phyloP scores from a whole-genome alignment of 2,797 vertebrate species.

The Moxostoma hubbsi region DNA sequence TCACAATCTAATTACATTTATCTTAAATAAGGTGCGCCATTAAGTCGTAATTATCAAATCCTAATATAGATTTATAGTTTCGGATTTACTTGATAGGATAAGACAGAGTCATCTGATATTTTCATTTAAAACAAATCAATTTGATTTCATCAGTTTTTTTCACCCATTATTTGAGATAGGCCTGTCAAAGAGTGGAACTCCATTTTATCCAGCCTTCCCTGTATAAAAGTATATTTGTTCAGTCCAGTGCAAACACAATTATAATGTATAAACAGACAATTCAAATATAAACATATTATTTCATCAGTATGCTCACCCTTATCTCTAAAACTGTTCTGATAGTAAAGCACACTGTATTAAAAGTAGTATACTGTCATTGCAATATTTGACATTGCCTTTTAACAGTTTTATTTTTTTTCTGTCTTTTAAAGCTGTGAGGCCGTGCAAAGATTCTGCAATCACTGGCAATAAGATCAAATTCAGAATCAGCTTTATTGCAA shows the following conservation, averaged over 20 bases:
- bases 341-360: conserved; percentile 64
- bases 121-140: conserved; percentile 30
- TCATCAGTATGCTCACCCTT: conserved; percentile 59
- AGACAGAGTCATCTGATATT: background rate
- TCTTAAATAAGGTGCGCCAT: background rate
- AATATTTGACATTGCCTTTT: background rate
- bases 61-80: conserved; percentile 24
- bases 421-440: conserved; percentile 25
- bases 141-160: conserved; percentile 27
- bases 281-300: conserved; percentile 68
- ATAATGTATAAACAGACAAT: conserved; percentile 54
- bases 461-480: background rate
- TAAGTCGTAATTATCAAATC: background rate
- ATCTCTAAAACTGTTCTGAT: conserved; percentile 69
- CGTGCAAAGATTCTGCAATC: conserved; percentile 8
- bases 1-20: background rate
- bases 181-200: conserved; percentile 10
- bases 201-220: background rate
- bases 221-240: conserved; percentile 9
- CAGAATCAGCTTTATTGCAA: too few relatives aligned
- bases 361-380: conserved; percentile 24
- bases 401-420: conserved; percentile 11
- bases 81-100: conserved; percentile 23
- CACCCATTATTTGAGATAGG: conserved; percentile 6
- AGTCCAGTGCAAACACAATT: conserved; percentile 48